Conservation (phyloP, 2,113 vertebrate species). For the Mesoclemmys tuberculata region DNA sequence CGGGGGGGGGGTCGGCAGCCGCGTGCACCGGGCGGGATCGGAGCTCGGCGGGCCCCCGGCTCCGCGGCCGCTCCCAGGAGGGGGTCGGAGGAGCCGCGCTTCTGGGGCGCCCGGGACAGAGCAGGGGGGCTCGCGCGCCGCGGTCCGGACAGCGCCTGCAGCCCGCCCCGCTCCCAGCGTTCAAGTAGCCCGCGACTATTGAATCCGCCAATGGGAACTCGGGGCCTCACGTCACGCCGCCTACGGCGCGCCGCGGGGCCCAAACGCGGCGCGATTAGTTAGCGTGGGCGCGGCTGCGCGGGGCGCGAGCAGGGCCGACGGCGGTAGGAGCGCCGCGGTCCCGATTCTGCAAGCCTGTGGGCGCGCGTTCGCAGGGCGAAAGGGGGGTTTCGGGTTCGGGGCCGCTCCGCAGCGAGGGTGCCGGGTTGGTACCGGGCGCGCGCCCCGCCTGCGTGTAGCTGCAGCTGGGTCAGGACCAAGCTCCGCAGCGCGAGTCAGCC, state of each 20-base stretch:
- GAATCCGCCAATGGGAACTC: slow-evolving; percentile 88
- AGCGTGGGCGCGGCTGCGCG: not conserved
- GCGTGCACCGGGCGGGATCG: not conserved
- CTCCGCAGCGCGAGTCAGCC: too few relatives aligned
- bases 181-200: slow-evolving; percentile 99
- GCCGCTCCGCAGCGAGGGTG: too few relatives aligned
- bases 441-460: too few relatives aligned
- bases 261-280: not conserved
- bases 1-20: not conserved
- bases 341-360: not conserved
- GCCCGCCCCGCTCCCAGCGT: slow-evolving; percentile 73
- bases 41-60: not conserved
- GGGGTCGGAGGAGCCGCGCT: not conserved
- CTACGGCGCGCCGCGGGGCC: not conserved
- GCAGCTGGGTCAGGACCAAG: too few relatives aligned
- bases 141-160: not conserved
- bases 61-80: slow-evolving; percentile 36
- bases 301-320: not conserved
- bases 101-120: not conserved
- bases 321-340: not conserved
- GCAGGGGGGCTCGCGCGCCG: not conserved
- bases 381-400: not conserved
- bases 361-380: too few relatives aligned
- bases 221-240: not conserved
- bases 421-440: too few relatives aligned